Percentiles rank a stretch among this genome's conserved stretches.
Evolutionary conservation across 1,140 invertebrate genomes (phyloP).

Genomic region (Camponotus pennsylvanicus): DNA sequence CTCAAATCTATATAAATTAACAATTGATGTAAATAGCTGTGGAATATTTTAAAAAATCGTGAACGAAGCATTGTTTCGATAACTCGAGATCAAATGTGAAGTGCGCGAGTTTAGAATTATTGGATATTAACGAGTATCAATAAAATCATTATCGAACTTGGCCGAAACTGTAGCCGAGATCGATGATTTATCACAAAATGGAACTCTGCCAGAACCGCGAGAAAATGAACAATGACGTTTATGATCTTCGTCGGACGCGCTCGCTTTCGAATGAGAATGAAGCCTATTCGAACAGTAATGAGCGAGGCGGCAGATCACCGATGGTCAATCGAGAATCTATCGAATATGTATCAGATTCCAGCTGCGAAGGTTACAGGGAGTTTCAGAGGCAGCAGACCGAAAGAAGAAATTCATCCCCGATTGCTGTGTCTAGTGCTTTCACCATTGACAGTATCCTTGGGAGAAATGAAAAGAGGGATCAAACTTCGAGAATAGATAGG

Average conservation of each 20-base stretch:
- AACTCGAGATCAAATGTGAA: constrained; percentile 5
- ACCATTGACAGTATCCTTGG: constrained; percentile 82
- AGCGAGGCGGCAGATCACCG: constrained; percentile 42
- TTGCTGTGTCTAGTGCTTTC: constrained; percentile 74
- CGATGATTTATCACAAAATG: constrained; percentile 67
- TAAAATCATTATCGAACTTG: background rate
- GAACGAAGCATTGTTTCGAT: background rate
- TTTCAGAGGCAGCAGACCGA: constrained; percentile 42
- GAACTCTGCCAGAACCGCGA: constrained; percentile 65
- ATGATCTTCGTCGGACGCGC: constrained; percentile 56
- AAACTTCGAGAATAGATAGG: constrained; percentile 19
- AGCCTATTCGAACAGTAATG: constrained; percentile 5
- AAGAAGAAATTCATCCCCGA: constrained; percentile 59
- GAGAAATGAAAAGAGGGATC: constrained; percentile 68
- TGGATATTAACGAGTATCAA: constrained; percentile 8
- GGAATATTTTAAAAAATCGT: background rate
- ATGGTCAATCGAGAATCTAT: constrained; percentile 46
- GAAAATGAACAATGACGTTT: constrained; percentile 62
- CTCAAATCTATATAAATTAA: background rate
- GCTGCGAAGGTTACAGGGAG: constrained; percentile 68
- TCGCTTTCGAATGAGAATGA: constrained; percentile 39
- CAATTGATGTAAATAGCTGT: background rate
- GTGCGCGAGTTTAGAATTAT: constrained; percentile 13
- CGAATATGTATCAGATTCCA: constrained; percentile 75
- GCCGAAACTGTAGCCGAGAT: background rate